These are phyloP conservation scores for Vesta saturnalis DNA, from an alignment of 2,888 invertebrate species.

Conservation along the genomic window DNA sequence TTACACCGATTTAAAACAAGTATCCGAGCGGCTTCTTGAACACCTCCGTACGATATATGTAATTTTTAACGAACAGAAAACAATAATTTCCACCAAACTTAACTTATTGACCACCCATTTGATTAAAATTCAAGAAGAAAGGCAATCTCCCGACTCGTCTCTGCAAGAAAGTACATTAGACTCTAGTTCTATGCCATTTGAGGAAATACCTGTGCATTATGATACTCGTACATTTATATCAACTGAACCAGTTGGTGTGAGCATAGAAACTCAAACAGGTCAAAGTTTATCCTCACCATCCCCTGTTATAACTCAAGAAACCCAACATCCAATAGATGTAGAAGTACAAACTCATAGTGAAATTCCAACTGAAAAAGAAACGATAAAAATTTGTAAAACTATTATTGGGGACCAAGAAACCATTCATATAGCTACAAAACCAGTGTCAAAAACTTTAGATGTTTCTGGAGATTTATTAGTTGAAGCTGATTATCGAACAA, in stretches of 20 bases:
- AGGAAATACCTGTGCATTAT: constrained; percentile 63
- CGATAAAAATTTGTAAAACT: constrained; percentile 73
- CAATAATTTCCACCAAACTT: constrained; percentile 66
- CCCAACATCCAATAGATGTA: constrained; percentile 66
- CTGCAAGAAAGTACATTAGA: constrained; percentile 72
- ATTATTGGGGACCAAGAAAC: constrained; percentile 73
- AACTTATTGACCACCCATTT: constrained; percentile 66
- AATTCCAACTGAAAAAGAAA: constrained; percentile 67
- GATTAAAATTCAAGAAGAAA: constrained; percentile 51
- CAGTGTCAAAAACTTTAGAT: constrained; percentile 65
- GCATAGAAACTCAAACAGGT: constrained; percentile 76
- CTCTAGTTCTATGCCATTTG: constrained; percentile 78
- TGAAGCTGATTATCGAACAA: constrained; percentile 76
- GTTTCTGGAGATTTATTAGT: constrained; percentile 68
- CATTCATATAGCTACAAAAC: constrained; percentile 76
- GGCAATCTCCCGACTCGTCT: constrained; percentile 60
- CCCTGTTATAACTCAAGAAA: constrained; percentile 49
- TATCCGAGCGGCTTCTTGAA: constrained; percentile 64
- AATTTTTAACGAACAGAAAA: constrained; percentile 70
- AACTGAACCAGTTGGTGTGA: constrained; percentile 52
- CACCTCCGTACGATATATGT: constrained; percentile 68
- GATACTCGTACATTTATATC: constrained; percentile 47
- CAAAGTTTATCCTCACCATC: constrained; percentile 65
- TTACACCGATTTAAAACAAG: constrained; percentile 62
- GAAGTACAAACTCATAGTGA: constrained; percentile 67